A percentile compares a stretch with the other conserved stretches of the same genome.
Conservation (phyloP, 2,888 invertebrate genomes). For the Sesia bembeciformis region DNA sequence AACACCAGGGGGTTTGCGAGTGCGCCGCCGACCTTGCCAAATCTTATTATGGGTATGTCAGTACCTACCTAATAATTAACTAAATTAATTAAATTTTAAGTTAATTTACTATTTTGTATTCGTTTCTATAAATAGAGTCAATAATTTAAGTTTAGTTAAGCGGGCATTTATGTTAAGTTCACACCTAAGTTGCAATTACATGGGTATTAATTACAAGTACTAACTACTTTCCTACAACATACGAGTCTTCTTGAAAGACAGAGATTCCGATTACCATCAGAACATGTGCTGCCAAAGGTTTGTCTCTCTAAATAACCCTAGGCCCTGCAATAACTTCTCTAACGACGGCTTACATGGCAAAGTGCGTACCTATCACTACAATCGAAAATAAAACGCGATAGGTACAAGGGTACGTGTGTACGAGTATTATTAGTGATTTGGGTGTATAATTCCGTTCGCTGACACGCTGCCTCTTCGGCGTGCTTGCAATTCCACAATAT, state of each 20-base stretch:
- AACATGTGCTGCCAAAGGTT: conserved; percentile 46
- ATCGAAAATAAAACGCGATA: conserved; percentile 52
- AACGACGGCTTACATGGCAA: conserved; percentile 19
- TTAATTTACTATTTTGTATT: too few relatives aligned
- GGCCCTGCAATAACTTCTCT: conserved; percentile 50
- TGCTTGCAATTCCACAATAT: conserved; percentile 58
- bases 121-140: too few relatives aligned
- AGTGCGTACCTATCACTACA: conserved; percentile 62
- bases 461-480: conserved; percentile 45
- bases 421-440: conserved; percentile 42
- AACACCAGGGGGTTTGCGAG: too few relatives aligned
- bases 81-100: too few relatives aligned
- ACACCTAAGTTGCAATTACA: too few relatives aligned
- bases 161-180: too few relatives aligned
- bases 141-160: too few relatives aligned
- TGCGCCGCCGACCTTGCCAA: too few relatives aligned
- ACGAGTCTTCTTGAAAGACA: conserved; percentile 33
- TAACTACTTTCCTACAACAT: background rate
- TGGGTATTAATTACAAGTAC: too few relatives aligned
- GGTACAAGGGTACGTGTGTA: background rate
- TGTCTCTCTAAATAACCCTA: conserved; percentile 44
- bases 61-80: too few relatives aligned
- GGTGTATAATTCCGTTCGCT: conserved; percentile 65
- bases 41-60: too few relatives aligned
- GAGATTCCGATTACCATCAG: conserved; percentile 62